A percentile compares a stretch with the other conserved stretches of the same genome.
Evolutionary conservation across 2,797 vertebrate genomes (phyloP).

Genomic region (Argentina silus): DNA sequence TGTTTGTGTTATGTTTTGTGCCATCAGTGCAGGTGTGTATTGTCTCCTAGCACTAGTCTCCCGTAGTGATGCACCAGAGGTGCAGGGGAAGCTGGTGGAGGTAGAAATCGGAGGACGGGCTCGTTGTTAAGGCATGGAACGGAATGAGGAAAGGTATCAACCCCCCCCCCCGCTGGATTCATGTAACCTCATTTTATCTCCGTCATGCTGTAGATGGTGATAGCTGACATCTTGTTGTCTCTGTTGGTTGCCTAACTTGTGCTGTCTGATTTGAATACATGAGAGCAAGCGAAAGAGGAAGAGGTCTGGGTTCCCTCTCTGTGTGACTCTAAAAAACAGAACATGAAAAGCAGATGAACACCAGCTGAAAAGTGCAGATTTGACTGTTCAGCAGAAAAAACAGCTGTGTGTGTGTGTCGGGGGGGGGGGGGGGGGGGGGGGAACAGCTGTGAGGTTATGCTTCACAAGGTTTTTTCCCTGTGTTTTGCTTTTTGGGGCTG

Average conservation of each 20-base stretch:
- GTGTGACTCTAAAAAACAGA: conserved; percentile 54
- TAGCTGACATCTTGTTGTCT: neutral
- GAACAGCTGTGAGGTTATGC: neutral
- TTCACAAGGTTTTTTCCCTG: neutral
- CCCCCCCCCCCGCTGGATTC: too few species aligned
- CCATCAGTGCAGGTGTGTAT: too few species aligned
- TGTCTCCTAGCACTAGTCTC: too few species aligned
- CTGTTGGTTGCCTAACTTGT: neutral
- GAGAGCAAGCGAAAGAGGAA: conserved; percentile 58
- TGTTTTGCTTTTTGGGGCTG: neutral
- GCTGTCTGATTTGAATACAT: conserved; percentile 38
- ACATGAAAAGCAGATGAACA: conserved; percentile 50
- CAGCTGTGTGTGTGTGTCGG: neutral
- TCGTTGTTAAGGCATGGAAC: too few species aligned
- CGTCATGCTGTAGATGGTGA: neutral
- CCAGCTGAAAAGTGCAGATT: conserved; percentile 52
- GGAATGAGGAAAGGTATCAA: too few species aligned
- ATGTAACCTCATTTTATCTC: neutral
- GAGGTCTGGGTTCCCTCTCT: conserved; percentile 54
- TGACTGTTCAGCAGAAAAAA: neutral
- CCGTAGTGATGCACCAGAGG: too few species aligned
- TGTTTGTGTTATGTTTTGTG: neutral
- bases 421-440: neutral
- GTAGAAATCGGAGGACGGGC: too few species aligned
- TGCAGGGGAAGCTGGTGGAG: too few species aligned